A percentile compares a stretch with the other conserved stretches of the same genome.
Conservation (phyloP, 2,797 vertebrate species). For the Halcyon smyrnensis region DNA sequence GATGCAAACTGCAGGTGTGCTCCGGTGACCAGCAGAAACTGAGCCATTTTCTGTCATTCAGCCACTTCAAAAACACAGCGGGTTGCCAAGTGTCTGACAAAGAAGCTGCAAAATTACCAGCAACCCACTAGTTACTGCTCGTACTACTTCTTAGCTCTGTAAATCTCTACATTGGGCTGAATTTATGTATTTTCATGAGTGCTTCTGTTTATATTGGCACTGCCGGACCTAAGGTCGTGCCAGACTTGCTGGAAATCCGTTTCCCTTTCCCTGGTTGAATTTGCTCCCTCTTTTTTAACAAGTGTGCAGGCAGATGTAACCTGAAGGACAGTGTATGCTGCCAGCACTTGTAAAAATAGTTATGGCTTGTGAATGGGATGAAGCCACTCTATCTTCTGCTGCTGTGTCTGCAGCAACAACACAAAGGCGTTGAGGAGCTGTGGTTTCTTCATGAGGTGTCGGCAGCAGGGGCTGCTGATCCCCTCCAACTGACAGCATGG, state of each 20-base stretch:
- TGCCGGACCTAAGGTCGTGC: neutral
- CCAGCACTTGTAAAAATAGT: neutral
- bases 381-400: neutral
- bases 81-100: neutral
- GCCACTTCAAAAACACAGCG: neutral
- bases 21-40: neutral
- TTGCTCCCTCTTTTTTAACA: neutral
- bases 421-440: neutral
- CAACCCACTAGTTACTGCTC: neutral
- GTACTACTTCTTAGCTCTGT: neutral
- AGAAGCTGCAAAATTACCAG: neutral
- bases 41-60: neutral
- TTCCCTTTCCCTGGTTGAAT: neutral
- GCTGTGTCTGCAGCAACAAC: neutral
- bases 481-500: rapidly evolving
- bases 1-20: rapidly evolving
- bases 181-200: neutral
- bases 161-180: neutral
- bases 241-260: neutral
- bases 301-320: neutral
- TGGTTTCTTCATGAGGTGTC: neutral
- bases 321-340: neutral
- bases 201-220: neutral
- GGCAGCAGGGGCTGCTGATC: neutral
- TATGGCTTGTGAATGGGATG: neutral